Percentiles rank a stretch among this genome's conserved stretches.
Evolutionary conservation across 2,797 vertebrate species (phyloP).

Genomic region (Pseudochromis fuscus): DNA sequence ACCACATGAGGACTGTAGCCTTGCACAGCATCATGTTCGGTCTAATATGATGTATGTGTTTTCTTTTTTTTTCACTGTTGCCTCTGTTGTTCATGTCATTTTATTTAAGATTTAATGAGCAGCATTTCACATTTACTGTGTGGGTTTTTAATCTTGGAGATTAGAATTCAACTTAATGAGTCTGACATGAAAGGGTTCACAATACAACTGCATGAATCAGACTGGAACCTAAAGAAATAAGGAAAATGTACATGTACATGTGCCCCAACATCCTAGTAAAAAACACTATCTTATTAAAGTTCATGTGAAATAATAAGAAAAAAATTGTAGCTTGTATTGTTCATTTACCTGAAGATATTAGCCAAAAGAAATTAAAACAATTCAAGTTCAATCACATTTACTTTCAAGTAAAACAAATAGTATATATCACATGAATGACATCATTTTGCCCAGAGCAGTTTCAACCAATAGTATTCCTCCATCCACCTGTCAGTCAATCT

Average conservation of each 20-base stretch:
- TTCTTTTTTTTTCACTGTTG: neutral
- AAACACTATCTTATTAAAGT: no score
- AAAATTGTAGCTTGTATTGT: no score
- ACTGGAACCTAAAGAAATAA: neutral
- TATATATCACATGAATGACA: no score
- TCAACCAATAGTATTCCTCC: no score
- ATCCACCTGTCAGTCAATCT: no score
- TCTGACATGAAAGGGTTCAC: neutral
- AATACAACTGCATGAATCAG: neutral
- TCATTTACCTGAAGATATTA: no score
- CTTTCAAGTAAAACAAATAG: no score
- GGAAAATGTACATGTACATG: neutral
- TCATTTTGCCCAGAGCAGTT: no score
- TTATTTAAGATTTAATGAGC: conserved; percentile 10
- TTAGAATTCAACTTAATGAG: conserved; percentile 16
- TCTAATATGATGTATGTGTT: conserved; percentile 7
- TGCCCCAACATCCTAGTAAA: neutral
- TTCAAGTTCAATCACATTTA: no score
- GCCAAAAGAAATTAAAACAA: no score
- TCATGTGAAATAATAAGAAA: no score
- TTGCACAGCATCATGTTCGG: neutral
- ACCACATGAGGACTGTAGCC: conserved; percentile 9
- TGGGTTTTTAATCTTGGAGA: conserved; percentile 20
- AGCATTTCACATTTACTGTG: neutral
- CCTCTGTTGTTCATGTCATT: neutral